These are phyloP conservation scores for Gnathonemus echidnorhynchus DNA, from an alignment of 2,113 vertebrate species.

Conservation along the genomic window DNA sequence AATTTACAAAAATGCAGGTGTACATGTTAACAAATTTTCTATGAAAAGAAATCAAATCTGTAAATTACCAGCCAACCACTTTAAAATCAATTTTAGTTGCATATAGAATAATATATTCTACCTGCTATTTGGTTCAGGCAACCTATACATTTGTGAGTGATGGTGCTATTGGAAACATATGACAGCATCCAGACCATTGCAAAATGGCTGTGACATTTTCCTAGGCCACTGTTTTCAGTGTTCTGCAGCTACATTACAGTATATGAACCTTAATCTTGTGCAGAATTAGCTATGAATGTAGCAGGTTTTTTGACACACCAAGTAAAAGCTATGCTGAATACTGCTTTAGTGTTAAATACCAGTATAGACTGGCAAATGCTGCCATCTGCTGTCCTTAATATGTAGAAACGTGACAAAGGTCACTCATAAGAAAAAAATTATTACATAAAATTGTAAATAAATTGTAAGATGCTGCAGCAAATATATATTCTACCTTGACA, in stretches of 20 bases:
- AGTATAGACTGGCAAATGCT: conserved; percentile 5
- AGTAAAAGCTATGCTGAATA: background rate
- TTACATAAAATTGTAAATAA: background rate
- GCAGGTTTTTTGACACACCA: background rate
- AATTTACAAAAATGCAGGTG: background rate
- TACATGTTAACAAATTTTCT: background rate
- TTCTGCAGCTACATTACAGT: background rate
- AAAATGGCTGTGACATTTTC: background rate
- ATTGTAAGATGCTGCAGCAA: background rate
- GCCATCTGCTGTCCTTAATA: conserved; percentile 15
- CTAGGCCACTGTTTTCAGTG: background rate
- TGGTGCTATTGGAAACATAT: background rate
- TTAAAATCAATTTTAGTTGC: background rate
- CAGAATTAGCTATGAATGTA: background rate
- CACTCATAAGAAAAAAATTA: background rate
- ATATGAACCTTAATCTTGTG: background rate
- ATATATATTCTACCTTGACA: background rate
- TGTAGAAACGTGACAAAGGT: background rate
- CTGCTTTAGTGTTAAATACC: background rate
- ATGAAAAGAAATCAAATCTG: background rate
- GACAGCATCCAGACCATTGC: background rate
- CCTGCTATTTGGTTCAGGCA: background rate
- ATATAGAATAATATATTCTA: background rate
- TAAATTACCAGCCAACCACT: background rate
- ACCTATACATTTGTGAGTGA: background rate